phyloP scores from a whole-genome alignment of 1,140 invertebrate genomes.

The Drosophila tristis region DNA sequence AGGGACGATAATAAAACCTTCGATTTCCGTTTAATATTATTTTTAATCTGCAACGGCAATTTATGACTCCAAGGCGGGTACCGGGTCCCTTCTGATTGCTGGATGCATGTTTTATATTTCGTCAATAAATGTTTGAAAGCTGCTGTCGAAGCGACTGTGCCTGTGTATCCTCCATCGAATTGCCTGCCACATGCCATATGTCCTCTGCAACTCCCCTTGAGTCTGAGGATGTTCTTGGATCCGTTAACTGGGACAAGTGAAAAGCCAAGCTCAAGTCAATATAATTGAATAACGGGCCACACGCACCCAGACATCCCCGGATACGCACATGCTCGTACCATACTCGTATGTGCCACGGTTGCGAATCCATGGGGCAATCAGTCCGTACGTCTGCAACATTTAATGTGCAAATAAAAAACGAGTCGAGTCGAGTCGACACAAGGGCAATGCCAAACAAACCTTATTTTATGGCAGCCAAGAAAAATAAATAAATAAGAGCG shows the following conservation, averaged over 20 bases:
- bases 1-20: constrained; percentile 65
- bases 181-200: constrained; percentile 57
- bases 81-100: neutral
- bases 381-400: constrained; percentile 78
- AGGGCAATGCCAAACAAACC: constrained; percentile 78
- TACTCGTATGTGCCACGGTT: constrained; percentile 7
- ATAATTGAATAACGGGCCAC: constrained; percentile 74
- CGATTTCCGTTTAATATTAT: constrained; percentile 80
- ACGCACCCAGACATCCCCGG: constrained; percentile 7
- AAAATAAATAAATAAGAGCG: constrained; percentile 61
- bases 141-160: constrained; percentile 30
- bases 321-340: neutral
- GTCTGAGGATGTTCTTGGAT: constrained; percentile 27
- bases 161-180: constrained; percentile 38
- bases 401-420: constrained; percentile 82
- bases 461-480: constrained; percentile 73
- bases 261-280: constrained; percentile 78
- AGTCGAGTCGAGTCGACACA: constrained; percentile 49
- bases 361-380: constrained; percentile 67
- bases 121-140: constrained; percentile 68
- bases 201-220: constrained; percentile 12
- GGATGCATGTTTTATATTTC: constrained; percentile 76
- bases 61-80: constrained; percentile 48
- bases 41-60: constrained; percentile 74
- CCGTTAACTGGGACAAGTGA: constrained; percentile 67